These are phyloP conservation scores for Pristionchus exspectatus DNA, from an alignment of 2,888 invertebrate species.

Conservation along the genomic window DNA sequence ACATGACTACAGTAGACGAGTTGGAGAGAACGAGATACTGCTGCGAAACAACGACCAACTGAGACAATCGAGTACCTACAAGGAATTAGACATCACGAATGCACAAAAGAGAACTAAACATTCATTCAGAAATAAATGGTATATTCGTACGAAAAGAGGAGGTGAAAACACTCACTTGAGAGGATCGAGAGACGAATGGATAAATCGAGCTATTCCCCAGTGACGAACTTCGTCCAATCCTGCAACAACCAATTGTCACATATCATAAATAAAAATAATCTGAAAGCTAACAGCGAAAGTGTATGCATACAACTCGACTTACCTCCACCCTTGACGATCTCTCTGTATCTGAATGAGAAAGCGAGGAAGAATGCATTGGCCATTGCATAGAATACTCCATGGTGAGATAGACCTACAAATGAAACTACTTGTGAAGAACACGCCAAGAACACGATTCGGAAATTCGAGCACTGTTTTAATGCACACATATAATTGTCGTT, in stretches of 20 bases:
- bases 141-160: background rate
- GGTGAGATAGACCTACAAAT: constrained; percentile 79
- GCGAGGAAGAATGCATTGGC: constrained; percentile 95
- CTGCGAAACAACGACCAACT: constrained; percentile 79
- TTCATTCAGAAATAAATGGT: background rate
- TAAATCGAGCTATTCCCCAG: constrained; percentile 89
- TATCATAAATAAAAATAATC: background rate
- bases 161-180: constrained; percentile 80
- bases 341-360: constrained; percentile 91
- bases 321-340: constrained; percentile 84
- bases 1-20: constrained; percentile 74
- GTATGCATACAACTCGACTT: background rate
- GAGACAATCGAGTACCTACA: constrained; percentile 52
- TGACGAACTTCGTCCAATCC: constrained; percentile 88
- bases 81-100: background rate
- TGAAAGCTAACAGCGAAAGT: background rate
- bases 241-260: constrained; percentile 52
- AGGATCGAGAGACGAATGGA: constrained; percentile 91
- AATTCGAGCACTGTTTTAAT: no score
- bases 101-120: background rate
- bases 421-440: background rate
- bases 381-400: constrained; percentile 91
- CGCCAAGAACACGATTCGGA: background rate
- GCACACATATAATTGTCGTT: no score
- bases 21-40: constrained; percentile 78